These are phyloP conservation scores for Hemiscyllium ocellatum DNA, from an alignment of 2,113 vertebrate genomes.

Conservation along the genomic window DNA sequence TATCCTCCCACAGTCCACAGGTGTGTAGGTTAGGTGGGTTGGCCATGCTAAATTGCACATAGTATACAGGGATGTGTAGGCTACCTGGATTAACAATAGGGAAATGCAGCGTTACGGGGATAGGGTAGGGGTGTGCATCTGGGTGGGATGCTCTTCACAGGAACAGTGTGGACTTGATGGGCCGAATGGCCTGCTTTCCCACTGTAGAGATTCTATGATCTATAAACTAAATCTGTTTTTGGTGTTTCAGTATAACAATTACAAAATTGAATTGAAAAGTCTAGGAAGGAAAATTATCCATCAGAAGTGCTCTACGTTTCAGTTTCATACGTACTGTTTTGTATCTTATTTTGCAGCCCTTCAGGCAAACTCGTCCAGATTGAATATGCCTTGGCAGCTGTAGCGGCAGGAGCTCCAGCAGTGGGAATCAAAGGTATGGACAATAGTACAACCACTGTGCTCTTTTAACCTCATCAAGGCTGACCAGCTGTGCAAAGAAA, in stretches of 20 bases:
- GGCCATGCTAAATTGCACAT: too few relatives aligned
- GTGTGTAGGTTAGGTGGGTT: too few relatives aligned
- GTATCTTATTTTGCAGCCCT: constrained; percentile 61
- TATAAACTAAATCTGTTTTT: neutral
- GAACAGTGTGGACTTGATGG: too few relatives aligned
- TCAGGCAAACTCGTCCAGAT: constrained; percentile 98
- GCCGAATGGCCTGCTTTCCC: too few relatives aligned
- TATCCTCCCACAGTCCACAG: too few relatives aligned
- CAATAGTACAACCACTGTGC: neutral
- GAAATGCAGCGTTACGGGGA: too few relatives aligned
- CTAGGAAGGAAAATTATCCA: neutral
- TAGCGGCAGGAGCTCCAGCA: constrained; percentile 92
- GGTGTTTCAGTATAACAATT: neutral
- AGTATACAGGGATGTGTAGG: too few relatives aligned
- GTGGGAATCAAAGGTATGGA: constrained; percentile 94
- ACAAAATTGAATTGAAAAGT: neutral
- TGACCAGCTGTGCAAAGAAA: neutral
- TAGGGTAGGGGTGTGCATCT: too few relatives aligned
- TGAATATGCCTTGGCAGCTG: constrained; percentile 95
- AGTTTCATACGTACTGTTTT: constrained; percentile 32
- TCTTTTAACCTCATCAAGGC: neutral
- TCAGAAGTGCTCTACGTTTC: neutral
- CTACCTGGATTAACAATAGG: too few relatives aligned
- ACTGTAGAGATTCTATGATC: too few relatives aligned
- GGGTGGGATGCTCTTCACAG: too few relatives aligned